Base-by-base conservation (phyloP, 2,888 invertebrate species). In the Drosophila cyrtoloma region DNA sequence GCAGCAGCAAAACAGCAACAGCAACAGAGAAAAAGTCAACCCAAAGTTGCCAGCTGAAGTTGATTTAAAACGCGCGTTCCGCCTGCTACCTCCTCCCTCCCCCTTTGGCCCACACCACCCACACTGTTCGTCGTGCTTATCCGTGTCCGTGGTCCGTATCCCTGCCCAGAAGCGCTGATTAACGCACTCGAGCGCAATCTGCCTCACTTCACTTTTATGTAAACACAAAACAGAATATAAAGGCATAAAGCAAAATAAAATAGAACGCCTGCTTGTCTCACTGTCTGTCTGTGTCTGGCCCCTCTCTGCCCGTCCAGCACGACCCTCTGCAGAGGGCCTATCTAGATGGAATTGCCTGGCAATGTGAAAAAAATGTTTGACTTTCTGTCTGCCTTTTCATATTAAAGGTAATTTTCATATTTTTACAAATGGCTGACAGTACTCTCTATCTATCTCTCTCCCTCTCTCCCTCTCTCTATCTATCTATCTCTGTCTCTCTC, bases 401-500 rank as follows among this genome's bases (percentile, higher is more conserved):
- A 84, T 91, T 89, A 85, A 89, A 89, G 87, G 78, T 86, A 91
- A 90, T 90, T 91, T 90, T 91, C 90, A 91, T 90, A 91, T 91
- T 91, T 86, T 77, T 68, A 70, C 86, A 85, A 91, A 82, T 84
- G 89, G 82, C 79, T 71, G 70, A 52, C 83, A 56, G 52, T 19
- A 55, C 55, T 47, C 64, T 35, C 56, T 53, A 56, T 61, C 55
- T 26, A 22, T 51, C 19, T 35, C 35, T 30, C 35, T 33, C 51
- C 58, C 56, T 37, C 33, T 51, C 63, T 52, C 42, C 5, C 42
- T 30, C 26, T 51, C 28, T 50, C 32, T 30, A 30, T 32, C 53
- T 60, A 7, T 19, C 19, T 9, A 0, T 22, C 39, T 47, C 63
- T 52, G 22, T 56, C 32, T 47, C 22, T 56, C 50, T 33, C 44